A percentile compares a stretch with the other conserved stretches of the same genome.
These are phyloP conservation scores for Contarinia nasturtii DNA, from an alignment of 1,140 invertebrate species.

Conservation along the genomic window DNA sequence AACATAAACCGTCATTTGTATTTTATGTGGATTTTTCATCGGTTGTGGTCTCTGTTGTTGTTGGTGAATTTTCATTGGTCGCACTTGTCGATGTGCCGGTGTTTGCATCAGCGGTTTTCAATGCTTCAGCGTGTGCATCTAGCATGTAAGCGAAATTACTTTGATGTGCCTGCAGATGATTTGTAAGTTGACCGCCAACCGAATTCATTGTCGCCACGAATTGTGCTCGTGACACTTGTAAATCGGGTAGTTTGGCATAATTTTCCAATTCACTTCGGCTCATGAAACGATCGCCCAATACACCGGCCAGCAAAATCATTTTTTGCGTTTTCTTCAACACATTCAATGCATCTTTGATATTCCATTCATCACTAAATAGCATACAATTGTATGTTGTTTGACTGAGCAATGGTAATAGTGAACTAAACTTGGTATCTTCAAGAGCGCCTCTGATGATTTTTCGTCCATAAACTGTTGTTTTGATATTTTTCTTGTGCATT, in stretches of 20 bases:
- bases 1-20: too few relatives aligned
- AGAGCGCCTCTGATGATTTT: conserved; percentile 37
- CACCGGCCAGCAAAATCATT: conserved; percentile 42
- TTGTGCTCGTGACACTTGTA: conserved; percentile 34
- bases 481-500: conserved; percentile 41
- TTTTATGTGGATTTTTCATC: too few relatives aligned
- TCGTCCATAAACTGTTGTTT: conserved; percentile 36
- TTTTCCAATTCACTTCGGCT: conserved; percentile 40
- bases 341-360: conserved; percentile 32
- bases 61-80: too few relatives aligned
- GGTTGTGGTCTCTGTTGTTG: too few relatives aligned
- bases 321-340: conserved; percentile 39
- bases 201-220: conserved; percentile 42
- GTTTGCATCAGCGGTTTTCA: neutral
- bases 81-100: too few relatives aligned
- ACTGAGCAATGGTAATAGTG: conserved; percentile 30
- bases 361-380: conserved; percentile 40
- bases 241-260: conserved; percentile 37
- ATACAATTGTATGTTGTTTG: conserved; percentile 30
- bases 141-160: conserved; percentile 39
- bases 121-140: conserved; percentile 27
- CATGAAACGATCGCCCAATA: conserved; percentile 42
- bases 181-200: conserved; percentile 36
- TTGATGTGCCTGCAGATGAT: conserved; percentile 45
- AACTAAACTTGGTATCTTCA: conserved; percentile 36